Base-by-base conservation (phyloP, 1,140 invertebrate species). In the Calliphora vicina region DNA sequence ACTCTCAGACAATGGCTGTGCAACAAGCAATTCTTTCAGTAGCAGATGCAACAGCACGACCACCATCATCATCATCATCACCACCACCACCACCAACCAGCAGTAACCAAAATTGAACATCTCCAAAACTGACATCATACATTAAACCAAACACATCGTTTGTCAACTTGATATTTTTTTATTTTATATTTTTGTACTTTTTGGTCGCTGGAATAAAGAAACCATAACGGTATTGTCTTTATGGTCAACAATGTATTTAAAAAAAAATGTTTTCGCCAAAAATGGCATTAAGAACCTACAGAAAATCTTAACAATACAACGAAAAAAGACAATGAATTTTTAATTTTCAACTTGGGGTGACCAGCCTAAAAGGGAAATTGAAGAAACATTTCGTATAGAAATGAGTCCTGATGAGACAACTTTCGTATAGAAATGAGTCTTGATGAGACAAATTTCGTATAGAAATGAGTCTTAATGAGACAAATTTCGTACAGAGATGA, bases 111-210 rank as follows among this genome's bases (percentile, higher is more conserved):
- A 67, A 67, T 17, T 23, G 20, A 67, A 67, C 17, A 67, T 23
- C 9, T 57, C 50, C 12, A 50, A 67, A 20, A 67, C 61, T 67
- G 61, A 67, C 61, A 67, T 9, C n/a, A 67, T 10, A 67, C 61
- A 67, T 67, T 23, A 20, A 67, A n/a, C 61, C n/a, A 23, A 67
- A 67, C 61, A 67, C 61, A 67, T 67, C n/a, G 61, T 67, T 67
- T 67, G 61, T 25, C 61, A 67, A 67, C 20, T 67, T 20, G 61
- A 67, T 67, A 20, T 23, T 9, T 23, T 23, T 5, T 23, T n/a
- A n/a, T 8, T 23, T 67, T 6, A 12, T 23, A 5, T 3, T 67
- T 67, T 57, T 5, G 50, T 57, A n/a, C n/a, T 57, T 57, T 0
- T 57, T 67, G 45, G 45, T 23, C 61, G 23, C n/a, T 67, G 35